phyloP scores from a whole-genome alignment of 1,140 invertebrate genomes.

The Sminthurides bifidus region DNA sequence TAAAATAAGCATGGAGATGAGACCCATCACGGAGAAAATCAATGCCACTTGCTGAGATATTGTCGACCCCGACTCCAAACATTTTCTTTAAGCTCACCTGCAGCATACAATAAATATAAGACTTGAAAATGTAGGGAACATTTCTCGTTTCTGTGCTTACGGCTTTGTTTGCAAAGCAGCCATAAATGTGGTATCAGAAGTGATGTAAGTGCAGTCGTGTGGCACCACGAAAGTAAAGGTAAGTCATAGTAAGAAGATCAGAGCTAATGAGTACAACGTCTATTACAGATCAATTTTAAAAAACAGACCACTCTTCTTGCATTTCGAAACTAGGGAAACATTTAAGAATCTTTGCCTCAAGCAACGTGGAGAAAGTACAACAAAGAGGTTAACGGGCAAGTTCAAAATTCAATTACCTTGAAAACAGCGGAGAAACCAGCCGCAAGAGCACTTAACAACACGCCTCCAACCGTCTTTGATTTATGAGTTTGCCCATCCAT shows the following conservation, averaged over 20 bases:
- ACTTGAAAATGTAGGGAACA: no score
- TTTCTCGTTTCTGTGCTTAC: no score
- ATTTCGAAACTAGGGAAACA: conserved; percentile 2
- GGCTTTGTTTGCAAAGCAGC: no score
- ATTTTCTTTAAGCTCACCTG: conserved; percentile 33
- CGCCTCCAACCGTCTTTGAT: conserved; percentile 67
- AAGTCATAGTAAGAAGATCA: background rate
- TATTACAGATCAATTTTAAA: no score
- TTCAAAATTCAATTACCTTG: conserved; percentile 51
- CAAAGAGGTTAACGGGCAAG: background rate
- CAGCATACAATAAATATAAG: conserved; percentile 5
- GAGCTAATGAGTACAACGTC: no score
- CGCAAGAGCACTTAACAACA: conserved; percentile 75
- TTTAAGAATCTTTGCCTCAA: no score
- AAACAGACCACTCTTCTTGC: background rate
- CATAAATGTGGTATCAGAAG: no score
- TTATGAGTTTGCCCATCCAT: conserved; percentile 88
- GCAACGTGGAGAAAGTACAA: no score
- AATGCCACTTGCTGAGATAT: conserved; percentile 32
- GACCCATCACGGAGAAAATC: conserved; percentile 31
- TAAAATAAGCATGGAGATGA: conserved; percentile 62
- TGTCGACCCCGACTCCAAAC: conserved; percentile 31
- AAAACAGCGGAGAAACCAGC: conserved; percentile 83
- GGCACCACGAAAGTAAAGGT: no score
- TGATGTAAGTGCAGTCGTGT: no score